phyloP scores from a whole-genome alignment of 2,113 vertebrate species.

The Halichoerus grypus region DNA sequence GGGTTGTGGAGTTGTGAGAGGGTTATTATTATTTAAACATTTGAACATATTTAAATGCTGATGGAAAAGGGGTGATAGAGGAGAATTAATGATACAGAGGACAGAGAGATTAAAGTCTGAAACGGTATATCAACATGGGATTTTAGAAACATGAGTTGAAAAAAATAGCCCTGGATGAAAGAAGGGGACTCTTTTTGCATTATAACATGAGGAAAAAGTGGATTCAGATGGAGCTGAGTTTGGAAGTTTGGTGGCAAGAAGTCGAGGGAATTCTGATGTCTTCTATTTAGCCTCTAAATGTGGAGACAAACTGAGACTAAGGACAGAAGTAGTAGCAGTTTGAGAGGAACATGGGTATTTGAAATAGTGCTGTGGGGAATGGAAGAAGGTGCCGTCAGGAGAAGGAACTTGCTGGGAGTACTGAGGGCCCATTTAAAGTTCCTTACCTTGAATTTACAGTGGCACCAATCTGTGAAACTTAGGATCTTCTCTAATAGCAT shows the following conservation, averaged over 20 bases:
- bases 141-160: constrained; percentile 19
- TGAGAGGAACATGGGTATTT: neutral
- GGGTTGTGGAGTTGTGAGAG: neutral
- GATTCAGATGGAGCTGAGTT: neutral
- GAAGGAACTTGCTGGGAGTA: constrained; percentile 46
- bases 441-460: constrained; percentile 64
- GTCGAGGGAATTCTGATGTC: neutral
- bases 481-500: neutral
- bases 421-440: constrained; percentile 2
- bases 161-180: constrained; percentile 21
- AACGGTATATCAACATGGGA: neutral
- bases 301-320: neutral
- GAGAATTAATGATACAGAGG: neutral
- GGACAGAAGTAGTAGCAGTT: neutral
- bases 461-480: constrained; percentile 41
- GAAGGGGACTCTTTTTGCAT: neutral
- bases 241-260: constrained; percentile 19
- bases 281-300: neutral
- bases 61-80: neutral
- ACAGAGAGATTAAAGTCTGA: neutral
- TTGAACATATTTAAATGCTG: constrained; percentile 29
- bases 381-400: neutral
- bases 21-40: neutral
- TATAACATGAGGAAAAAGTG: neutral
- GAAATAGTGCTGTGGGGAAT: neutral